A percentile compares a stretch with the other conserved stretches of the same genome.
phyloP scores from a whole-genome alignment of 30 jellyfish, hydroid and myxozoan genomes.

The Morbakka virulenta region DNA sequence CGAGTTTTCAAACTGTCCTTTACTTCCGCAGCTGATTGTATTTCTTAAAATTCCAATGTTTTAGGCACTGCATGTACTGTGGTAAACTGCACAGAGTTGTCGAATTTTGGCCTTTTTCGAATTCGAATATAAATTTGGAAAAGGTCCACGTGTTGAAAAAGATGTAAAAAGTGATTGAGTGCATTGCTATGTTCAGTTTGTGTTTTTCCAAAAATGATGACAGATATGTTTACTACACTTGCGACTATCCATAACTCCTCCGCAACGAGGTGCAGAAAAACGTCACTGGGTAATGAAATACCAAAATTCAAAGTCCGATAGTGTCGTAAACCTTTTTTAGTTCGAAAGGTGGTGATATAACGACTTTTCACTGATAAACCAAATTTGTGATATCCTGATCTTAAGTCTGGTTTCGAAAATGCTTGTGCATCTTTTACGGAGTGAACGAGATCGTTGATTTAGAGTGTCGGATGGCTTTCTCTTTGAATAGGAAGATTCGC shows the following conservation, averaged over 20 bases:
- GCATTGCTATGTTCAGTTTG: slow-evolving; percentile 10
- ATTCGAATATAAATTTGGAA: not conserved
- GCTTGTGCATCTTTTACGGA: slow-evolving; percentile 3
- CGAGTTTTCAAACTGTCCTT: not conserved
- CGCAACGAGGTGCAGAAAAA: slow-evolving; percentile 19
- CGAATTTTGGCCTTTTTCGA: not conserved
- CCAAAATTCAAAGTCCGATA: slow-evolving; percentile 4
- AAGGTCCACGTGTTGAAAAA: not conserved
- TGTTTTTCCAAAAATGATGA: slow-evolving; percentile 8
- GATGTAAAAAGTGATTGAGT: not conserved
- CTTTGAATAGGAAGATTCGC: slow-evolving; percentile 25
- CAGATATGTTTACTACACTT: slow-evolving; percentile 8
- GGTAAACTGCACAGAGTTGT: not conserved
- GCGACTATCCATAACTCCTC: slow-evolving; percentile 10
- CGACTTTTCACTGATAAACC: slow-evolving; percentile 14
- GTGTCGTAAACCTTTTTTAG: not conserved
- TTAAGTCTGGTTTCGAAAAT: slow-evolving; percentile 7
- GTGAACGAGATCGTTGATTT: slow-evolving; percentile 5
- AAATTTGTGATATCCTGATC: slow-evolving; percentile 12
- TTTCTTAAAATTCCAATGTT: not conserved
- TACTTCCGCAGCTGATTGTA: not conserved
- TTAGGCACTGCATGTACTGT: slow-evolving; percentile 16
- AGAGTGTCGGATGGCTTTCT: slow-evolving; percentile 17
- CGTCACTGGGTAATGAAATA: slow-evolving; percentile 8
- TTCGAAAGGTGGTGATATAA: slow-evolving; percentile 3